These are phyloP conservation scores for Bembecia ichneumoniformis DNA, from an alignment of 2,888 invertebrate genomes.

Conservation along the genomic window DNA sequence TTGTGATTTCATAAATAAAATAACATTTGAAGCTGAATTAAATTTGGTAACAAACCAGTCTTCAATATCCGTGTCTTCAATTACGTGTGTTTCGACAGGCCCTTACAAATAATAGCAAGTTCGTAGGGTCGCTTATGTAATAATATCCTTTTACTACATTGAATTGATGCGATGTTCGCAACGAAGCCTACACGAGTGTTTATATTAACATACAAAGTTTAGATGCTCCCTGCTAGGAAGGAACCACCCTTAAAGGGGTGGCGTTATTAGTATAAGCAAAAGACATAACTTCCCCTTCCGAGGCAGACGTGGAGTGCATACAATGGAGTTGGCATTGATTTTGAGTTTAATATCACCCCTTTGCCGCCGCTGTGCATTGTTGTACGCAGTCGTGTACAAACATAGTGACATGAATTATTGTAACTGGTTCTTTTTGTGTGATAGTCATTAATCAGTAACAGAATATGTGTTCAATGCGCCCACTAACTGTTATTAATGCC, in stretches of 20 bases:
- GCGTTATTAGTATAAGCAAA: constrained; percentile 66
- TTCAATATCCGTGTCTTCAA: neutral
- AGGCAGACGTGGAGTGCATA: constrained; percentile 57
- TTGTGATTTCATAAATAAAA: neutral
- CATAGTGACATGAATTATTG: constrained; percentile 56
- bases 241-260: constrained; percentile 57
- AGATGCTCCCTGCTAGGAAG: constrained; percentile 44
- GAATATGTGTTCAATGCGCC: constrained; percentile 20
- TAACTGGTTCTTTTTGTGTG: constrained; percentile 46
- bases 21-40: neutral
- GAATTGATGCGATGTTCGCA: constrained; percentile 45
- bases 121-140: constrained; percentile 33
- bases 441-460: constrained; percentile 40
- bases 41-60: neutral
- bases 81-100: constrained; percentile 9
- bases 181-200: constrained; percentile 58
- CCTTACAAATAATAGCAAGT: constrained; percentile 28
- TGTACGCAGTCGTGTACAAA: constrained; percentile 41
- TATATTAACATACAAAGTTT: constrained; percentile 65
- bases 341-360: constrained; percentile 65
- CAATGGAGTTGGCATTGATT: constrained; percentile 65
- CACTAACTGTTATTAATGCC: constrained; percentile 8
- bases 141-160: constrained; percentile 47
- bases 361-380: constrained; percentile 33
- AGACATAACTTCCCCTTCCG: constrained; percentile 54